Conservation (phyloP, 2,888 invertebrate species). For the Thyatira batis region DNA sequence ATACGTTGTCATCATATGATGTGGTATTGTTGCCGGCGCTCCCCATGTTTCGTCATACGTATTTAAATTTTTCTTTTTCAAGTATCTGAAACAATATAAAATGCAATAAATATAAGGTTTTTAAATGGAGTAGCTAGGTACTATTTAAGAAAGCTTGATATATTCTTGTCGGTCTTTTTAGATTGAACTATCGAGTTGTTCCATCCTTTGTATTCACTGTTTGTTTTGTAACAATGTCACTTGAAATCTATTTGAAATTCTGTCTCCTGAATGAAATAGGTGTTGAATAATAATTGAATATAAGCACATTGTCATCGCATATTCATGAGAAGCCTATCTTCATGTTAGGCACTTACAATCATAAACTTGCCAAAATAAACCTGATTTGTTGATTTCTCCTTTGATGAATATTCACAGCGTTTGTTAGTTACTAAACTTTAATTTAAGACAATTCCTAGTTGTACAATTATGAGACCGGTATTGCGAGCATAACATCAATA, state of each 20-base stretch:
- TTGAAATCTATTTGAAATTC: conserved; percentile 9
- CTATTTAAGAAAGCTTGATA: no score
- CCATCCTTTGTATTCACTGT: neutral
- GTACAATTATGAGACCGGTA: neutral
- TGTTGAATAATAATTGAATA: conserved; percentile 15
- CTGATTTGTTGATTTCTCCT: conserved; percentile 1
- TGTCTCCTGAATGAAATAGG: conserved; percentile 11
- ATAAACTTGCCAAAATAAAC: conserved; percentile 1
- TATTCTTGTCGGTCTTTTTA: no score
- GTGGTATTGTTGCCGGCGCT: conserved; percentile 73
- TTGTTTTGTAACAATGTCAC: neutral
- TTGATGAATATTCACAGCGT: neutral
- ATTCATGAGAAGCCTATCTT: conserved; percentile 14
- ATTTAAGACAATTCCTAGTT: neutral
- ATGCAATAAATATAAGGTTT: conserved; percentile 11
- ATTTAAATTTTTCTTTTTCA: conserved; percentile 25
- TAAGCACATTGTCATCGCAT: conserved; percentile 15
- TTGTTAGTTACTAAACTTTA: neutral
- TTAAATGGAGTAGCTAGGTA: no score
- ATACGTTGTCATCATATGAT: conserved; percentile 60
- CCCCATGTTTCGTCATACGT: conserved; percentile 77
- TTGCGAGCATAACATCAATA: no score
- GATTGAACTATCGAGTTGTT: no score
- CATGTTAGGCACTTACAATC: neutral
- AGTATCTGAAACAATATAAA: conserved; percentile 58